Evolutionary conservation across 2,797 vertebrate species (phyloP).

Genomic region (Pagetopsis macropterus): DNA sequence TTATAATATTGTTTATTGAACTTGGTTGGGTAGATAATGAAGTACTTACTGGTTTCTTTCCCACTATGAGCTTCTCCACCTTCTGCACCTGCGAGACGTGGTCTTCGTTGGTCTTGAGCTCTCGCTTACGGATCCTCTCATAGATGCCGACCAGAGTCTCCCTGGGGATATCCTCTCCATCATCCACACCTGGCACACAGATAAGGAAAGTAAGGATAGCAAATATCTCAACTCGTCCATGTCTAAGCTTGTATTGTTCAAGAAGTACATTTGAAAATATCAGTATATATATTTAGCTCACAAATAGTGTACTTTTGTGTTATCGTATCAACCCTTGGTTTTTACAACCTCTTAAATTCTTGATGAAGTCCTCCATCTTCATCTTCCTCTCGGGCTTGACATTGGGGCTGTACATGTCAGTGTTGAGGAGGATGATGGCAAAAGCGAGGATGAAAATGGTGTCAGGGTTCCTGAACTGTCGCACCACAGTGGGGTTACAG

Average conservation of each 20-base stretch:
- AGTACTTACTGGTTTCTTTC: conserved; percentile 94
- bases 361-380: conserved; percentile 98
- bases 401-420: conserved; percentile 99
- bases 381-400: conserved; percentile 98
- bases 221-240: neutral
- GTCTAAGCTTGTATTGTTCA: neutral
- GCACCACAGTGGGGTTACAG: conserved; percentile 96
- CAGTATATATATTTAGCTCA: neutral
- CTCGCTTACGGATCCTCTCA: conserved; percentile 94
- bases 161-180: conserved; percentile 95
- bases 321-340: neutral
- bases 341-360: conserved; percentile 93
- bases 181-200: conserved; percentile 88
- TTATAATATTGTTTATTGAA: neutral
- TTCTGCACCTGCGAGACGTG: conserved; percentile 99
- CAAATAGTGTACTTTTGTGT: neutral
- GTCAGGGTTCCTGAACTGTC: conserved; percentile 97
- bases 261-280: neutral
- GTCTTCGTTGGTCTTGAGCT: conserved; percentile 98
- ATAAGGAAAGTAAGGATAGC: neutral
- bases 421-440: conserved; percentile 98
- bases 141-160: conserved; percentile 97
- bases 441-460: conserved; percentile 99
- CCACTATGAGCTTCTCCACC: conserved; percentile 98
- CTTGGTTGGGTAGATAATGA: neutral